A percentile compares a stretch with the other conserved stretches of the same genome.
phyloP scores from a whole-genome alignment of 53 echinoderm and acorn worm genomes.

The Temnopleurus reevesii region DNA sequence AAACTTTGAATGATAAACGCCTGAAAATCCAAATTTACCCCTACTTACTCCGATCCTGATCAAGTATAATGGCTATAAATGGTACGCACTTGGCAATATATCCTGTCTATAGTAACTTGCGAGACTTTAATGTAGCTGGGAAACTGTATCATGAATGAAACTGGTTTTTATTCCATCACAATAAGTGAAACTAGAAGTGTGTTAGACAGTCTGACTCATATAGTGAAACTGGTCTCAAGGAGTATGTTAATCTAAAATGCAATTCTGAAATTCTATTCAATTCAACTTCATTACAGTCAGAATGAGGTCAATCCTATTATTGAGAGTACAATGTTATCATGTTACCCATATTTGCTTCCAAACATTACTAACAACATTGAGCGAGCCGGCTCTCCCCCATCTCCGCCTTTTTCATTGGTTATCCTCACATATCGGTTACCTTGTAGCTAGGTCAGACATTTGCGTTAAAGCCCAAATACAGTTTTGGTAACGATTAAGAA shows the following conservation, averaged over 20 bases:
- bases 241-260: not conserved
- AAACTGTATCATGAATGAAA: not conserved
- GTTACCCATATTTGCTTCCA: not conserved
- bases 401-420: too few relatives aligned
- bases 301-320: constrained; percentile 5
- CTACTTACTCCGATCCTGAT: too few relatives aligned
- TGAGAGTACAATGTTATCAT: not conserved
- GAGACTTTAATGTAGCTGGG: too few relatives aligned
- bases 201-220: not conserved
- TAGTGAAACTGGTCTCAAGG: not conserved
- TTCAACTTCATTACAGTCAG: not conserved
- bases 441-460: too few relatives aligned
- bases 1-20: too few relatives aligned
- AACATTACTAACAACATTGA: constrained; percentile 27
- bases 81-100: too few relatives aligned
- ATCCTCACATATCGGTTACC: not conserved
- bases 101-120: too few relatives aligned
- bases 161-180: too few relatives aligned
- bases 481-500: too few relatives aligned
- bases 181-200: not conserved
- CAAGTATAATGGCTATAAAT: too few relatives aligned
- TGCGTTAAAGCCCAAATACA: too few relatives aligned
- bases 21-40: too few relatives aligned
- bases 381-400: not conserved
- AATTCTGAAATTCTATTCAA: not conserved